These are phyloP conservation scores for Patella ulyssiponensis DNA, from an alignment of 2,888 invertebrate species.

Conservation along the genomic window DNA sequence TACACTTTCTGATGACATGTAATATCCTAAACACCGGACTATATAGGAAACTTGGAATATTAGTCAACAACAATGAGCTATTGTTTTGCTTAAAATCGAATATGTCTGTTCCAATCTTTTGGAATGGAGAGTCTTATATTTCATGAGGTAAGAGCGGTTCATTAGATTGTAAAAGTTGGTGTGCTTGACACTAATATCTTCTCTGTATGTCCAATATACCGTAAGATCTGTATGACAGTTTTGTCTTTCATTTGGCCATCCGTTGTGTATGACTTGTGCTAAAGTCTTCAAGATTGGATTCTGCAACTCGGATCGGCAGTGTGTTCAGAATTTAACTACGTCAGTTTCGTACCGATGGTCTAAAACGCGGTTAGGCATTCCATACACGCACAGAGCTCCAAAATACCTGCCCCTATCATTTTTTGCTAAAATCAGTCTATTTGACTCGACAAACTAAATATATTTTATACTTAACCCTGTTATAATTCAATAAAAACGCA, in stretches of 20 bases:
- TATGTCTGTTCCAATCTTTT: conserved; percentile 16
- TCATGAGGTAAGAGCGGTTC: conserved; percentile 8
- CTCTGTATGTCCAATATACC: conserved; percentile 14
- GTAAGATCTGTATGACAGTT: neutral
- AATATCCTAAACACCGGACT: neutral
- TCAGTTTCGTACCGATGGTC: too few relatives aligned
- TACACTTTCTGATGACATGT: conserved; percentile 1
- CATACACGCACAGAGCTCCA: too few relatives aligned
- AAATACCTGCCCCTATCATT: too few relatives aligned
- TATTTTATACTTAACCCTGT: too few relatives aligned
- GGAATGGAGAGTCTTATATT: conserved; percentile 4
- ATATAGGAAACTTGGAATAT: neutral
- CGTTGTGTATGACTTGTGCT: neutral
- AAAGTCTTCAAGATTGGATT: conserved; percentile 9
- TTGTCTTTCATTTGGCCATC: conserved; percentile 14
- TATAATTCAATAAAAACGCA: too few relatives aligned
- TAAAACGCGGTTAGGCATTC: too few relatives aligned
- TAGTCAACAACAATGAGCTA: conserved; percentile 19
- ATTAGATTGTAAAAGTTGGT: neutral
- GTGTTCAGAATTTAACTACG: too few relatives aligned
- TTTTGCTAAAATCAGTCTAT: too few relatives aligned
- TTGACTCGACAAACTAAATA: too few relatives aligned
- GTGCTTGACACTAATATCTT: conserved; percentile 10
- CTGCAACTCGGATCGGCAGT: too few relatives aligned
- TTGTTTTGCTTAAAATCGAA: neutral